Percentiles rank a stretch among this genome's conserved stretches.
phyloP scores from a whole-genome alignment of 2,888 invertebrate genomes.

The Seira sanloemensis region DNA sequence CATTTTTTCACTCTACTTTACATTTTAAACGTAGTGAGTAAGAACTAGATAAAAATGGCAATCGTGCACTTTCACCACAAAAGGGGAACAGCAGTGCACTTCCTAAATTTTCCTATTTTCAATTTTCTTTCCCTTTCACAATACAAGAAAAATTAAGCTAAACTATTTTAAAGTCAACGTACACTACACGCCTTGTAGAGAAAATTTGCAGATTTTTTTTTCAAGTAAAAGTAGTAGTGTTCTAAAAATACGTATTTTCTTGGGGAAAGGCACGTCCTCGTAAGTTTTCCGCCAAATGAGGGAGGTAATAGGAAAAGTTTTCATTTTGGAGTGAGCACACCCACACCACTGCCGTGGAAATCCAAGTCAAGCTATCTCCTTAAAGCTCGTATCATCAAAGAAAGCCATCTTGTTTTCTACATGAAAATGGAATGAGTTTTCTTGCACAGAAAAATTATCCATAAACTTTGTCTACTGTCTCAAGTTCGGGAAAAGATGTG shows the following conservation, averaged over 20 bases:
- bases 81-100: not conserved
- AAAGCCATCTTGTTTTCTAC: not conserved
- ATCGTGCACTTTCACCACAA: not conserved
- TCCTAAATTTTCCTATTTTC: constrained; percentile 16
- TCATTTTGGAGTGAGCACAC: constrained; percentile 26
- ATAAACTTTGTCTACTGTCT: not conserved
- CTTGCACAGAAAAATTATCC: not conserved
- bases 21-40: not conserved
- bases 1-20: not conserved
- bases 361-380: not conserved
- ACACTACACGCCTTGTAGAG: not conserved
- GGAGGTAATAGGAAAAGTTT: constrained; percentile 57
- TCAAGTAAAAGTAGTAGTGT: not conserved
- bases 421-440: constrained; percentile 31
- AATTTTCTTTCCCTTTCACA: no score
- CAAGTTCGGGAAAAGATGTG: not conserved
- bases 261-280: not conserved
- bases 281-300: constrained; percentile 30
- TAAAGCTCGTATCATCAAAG: not conserved
- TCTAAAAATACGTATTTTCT: constrained; percentile 1
- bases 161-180: no score
- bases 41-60: not conserved
- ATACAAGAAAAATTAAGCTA: no score
- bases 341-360: no score
- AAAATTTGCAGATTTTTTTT: not conserved